Percentiles rank a stretch among this genome's conserved stretches.
Conservation (phyloP, 2,888 invertebrate species). For the Mythimna ferrago region DNA sequence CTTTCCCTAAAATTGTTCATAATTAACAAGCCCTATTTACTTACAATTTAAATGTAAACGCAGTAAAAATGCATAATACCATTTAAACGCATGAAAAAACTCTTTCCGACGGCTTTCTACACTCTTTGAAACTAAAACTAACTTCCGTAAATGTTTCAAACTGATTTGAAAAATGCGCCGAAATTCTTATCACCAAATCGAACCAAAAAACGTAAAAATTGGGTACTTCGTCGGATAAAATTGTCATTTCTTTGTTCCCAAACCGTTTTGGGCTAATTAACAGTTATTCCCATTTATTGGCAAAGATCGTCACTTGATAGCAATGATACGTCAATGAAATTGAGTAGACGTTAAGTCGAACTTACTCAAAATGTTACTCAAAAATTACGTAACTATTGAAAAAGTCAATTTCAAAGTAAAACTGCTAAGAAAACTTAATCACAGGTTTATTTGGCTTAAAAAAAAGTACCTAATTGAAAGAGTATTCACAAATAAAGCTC, state of each 20-base stretch:
- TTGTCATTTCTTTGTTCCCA: neutral
- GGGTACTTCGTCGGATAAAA: neutral
- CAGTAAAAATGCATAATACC: neutral
- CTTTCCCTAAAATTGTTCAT: no score
- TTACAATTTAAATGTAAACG: neutral
- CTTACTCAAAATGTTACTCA: neutral
- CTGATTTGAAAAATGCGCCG: neutral
- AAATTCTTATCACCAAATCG: neutral
- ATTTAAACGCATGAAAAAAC: no score
- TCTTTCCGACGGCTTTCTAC: no score
- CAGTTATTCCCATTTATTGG: no score
- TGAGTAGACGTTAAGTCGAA: neutral
- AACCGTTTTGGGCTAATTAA: neutral
- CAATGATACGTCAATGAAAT: no score
- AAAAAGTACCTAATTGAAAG: neutral
- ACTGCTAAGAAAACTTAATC: neutral
- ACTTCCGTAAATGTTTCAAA: neutral
- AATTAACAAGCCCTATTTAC: no score
- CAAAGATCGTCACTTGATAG: no score
- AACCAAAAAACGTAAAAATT: neutral
- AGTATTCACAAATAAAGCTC: neutral
- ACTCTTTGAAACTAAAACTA: neutral
- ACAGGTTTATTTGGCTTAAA: neutral
- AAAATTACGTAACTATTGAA: neutral
- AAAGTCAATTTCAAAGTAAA: neutral